phyloP scores from a whole-genome alignment of 2,888 invertebrate genomes.

The Sminthurinus aureus region DNA sequence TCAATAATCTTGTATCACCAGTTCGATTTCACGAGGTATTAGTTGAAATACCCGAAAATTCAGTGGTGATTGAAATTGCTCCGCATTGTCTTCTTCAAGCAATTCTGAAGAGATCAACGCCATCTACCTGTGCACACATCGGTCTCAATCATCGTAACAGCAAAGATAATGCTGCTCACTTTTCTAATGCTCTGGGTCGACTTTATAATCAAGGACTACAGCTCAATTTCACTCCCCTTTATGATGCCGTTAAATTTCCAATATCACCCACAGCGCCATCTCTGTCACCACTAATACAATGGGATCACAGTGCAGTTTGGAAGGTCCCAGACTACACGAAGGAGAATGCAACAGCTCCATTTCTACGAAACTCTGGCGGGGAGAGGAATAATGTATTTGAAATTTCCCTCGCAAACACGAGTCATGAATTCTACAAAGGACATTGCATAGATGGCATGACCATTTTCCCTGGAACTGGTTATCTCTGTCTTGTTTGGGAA shows the following conservation, averaged over 20 bases:
- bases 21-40: slow-evolving; percentile 68
- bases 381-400: slow-evolving; percentile 20
- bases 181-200: slow-evolving; percentile 73
- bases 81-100: slow-evolving; percentile 66
- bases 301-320: slow-evolving; percentile 74
- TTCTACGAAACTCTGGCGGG: too few species aligned
- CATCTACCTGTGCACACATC: slow-evolving; percentile 64
- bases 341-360: too few species aligned
- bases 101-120: slow-evolving; percentile 66
- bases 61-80: slow-evolving; percentile 65
- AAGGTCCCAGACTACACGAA: neutral
- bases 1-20: slow-evolving; percentile 66
- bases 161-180: slow-evolving; percentile 67
- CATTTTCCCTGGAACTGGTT: slow-evolving; percentile 94
- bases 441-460: slow-evolving; percentile 89
- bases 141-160: slow-evolving; percentile 67
- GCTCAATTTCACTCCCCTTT: slow-evolving; percentile 69
- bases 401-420: slow-evolving; percentile 66
- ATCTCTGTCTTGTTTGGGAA: slow-evolving; percentile 84
- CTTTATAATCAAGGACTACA: slow-evolving; percentile 80
- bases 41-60: slow-evolving; percentile 66
- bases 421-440: slow-evolving; percentile 76
- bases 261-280: slow-evolving; percentile 87
- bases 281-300: slow-evolving; percentile 81
- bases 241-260: slow-evolving; percentile 71